Evolutionary conservation across 2,113 vertebrate species (phyloP).

Genomic region (Gadus chalcogrammus): DNA sequence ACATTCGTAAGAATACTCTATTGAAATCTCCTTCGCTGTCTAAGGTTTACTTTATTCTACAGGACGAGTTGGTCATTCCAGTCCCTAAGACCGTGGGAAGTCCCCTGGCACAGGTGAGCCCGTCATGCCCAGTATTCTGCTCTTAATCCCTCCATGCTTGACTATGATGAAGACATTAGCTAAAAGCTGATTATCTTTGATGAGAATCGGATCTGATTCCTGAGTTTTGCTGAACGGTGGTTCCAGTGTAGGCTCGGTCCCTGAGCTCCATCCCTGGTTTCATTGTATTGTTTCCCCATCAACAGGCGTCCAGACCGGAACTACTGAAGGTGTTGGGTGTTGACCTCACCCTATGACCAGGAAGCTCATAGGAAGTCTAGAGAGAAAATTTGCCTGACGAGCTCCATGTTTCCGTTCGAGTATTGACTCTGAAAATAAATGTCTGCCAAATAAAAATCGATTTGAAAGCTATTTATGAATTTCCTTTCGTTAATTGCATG

Average conservation of each 20-base stretch:
- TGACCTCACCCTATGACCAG: constrained; percentile 89
- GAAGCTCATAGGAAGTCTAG: constrained; percentile 48
- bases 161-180: constrained; percentile 72
- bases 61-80: constrained; percentile 70
- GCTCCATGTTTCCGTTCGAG: constrained; percentile 38
- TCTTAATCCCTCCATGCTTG: constrained; percentile 17
- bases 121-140: not conserved
- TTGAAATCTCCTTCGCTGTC: not conserved
- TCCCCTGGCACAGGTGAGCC: constrained; percentile 83
- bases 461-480: no score
- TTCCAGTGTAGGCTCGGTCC: not conserved
- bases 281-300: not conserved
- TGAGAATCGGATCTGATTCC: constrained; percentile 77
- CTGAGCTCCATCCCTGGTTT: not conserved
- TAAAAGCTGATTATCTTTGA: constrained; percentile 70
- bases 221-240: constrained; percentile 58
- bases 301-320: constrained; percentile 83
- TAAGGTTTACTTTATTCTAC: constrained; percentile 20
- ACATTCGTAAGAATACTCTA: rapidly evolving
- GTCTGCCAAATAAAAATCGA: no score
- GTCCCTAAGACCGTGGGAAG: constrained; percentile 56
- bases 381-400: no score
- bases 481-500: no score
- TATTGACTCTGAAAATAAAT: constrained; percentile 65
- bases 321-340: constrained; percentile 91